phyloP scores from a whole-genome alignment of 2,888 invertebrate genomes.

The Meandrusa payeni region DNA sequence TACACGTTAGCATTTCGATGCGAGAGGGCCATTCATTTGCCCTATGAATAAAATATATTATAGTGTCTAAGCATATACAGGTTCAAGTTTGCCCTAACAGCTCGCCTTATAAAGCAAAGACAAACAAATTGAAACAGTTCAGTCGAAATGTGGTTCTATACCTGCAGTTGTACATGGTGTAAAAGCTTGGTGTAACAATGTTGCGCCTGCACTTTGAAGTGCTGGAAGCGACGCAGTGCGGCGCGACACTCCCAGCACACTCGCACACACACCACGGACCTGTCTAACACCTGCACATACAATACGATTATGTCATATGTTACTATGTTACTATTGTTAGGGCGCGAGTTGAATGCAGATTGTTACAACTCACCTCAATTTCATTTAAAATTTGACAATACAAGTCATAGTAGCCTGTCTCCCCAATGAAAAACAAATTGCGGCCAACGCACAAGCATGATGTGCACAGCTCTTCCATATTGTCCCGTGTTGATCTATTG shows the following conservation, averaged over 20 bases:
- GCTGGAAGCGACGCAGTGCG: slow-evolving; percentile 37
- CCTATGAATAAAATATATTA: no score
- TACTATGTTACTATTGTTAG: no score
- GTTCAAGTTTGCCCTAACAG: no score
- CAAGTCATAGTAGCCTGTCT: slow-evolving; percentile 47
- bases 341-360: no score
- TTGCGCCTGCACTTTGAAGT: slow-evolving; percentile 49
- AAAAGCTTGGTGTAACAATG: slow-evolving; percentile 43
- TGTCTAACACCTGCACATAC: slow-evolving; percentile 38
- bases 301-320: no score
- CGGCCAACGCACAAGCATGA: slow-evolving; percentile 55
- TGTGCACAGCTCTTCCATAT: slow-evolving; percentile 63
- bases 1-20: background rate
- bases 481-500: no score
- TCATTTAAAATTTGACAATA: slow-evolving; percentile 63
- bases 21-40: no score
- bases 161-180: slow-evolving; percentile 34
- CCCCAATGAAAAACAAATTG: slow-evolving; percentile 47
- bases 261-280: slow-evolving; percentile 34
- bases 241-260: slow-evolving; percentile 66
- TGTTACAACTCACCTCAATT: slow-evolving; percentile 56
- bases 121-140: no score
- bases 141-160: no score
- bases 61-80: no score
- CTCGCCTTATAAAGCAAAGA: no score